Base-by-base conservation (phyloP, 2,888 invertebrate species). In the Beris morrisii region DNA sequence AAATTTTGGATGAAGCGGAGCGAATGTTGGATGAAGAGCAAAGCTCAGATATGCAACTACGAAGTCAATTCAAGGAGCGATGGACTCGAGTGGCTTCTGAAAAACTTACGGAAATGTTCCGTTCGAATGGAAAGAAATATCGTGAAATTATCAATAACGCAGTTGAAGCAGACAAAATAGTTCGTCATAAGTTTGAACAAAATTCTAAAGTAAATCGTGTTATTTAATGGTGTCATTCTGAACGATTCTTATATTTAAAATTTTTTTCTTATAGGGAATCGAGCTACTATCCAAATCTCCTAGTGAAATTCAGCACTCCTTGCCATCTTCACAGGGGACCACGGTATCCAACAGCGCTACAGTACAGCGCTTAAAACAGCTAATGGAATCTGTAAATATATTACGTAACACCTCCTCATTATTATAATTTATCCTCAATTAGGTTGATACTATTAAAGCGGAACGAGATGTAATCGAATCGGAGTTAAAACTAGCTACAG, bases 1-100 rank as follows among this genome's bases (percentile, higher is more conserved):
- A 99, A 80, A 96, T 99, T 74, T 85, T 99, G 1, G 91, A 95
- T 78, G 98, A 98, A 87, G 86, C 90, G 64, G 91, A 92, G 74
- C 83, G 90, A 68, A 84, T 94, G 85, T 82, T 99, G 73, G 89
- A 90, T 74, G 97, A 97, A 79, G 99, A 99, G 82, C 89, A 89
- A 72, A 88, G 90, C 72, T 92, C 95, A 1, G 99, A 99, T 80
- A 88, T 88, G 73, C 88, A 92, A 75, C 84, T 99, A 72, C 86
- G 93, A 67, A 83, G 84, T 52, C 97, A 98, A 83, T 97, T 98
- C 79, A 93, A 93, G 74, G 92, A 93, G 70, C 88, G 90, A 70
- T 99, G 99, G 99, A 87, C 88, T 1, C 87, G 99, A 75, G 94
- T 93, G 30, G 85, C 92, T 1, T 97, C 97, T 0, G 88, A 86